Conservation (phyloP, 2,888 invertebrate genomes). For the Hypomecis atomaria region DNA sequence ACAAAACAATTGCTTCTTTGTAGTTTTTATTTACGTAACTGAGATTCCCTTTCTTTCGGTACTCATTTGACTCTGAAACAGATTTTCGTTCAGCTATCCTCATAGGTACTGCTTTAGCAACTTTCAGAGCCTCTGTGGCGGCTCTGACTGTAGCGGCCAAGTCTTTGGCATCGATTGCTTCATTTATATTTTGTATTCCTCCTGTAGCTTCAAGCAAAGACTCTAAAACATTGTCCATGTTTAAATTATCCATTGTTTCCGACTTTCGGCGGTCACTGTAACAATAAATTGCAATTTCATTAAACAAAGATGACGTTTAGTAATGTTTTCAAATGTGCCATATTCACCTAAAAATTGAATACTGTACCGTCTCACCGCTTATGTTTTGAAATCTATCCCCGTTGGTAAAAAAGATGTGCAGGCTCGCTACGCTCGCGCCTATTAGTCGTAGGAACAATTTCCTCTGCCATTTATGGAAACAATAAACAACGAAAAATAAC, state of each 20-base stretch:
- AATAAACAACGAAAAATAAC: no score
- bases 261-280: background rate
- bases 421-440: no score
- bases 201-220: background rate
- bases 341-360: background rate
- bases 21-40: constrained; percentile 8
- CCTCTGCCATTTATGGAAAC: no score
- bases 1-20: constrained; percentile 13
- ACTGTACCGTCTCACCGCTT: no score
- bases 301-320: no score
- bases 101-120: background rate
- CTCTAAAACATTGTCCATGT: background rate
- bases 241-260: no score
- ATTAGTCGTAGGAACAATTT: no score
- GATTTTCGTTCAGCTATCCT: constrained; percentile 7
- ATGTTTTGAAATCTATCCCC: no score
- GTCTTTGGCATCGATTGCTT: constrained; percentile 28
- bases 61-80: background rate
- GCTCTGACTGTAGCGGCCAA: constrained; percentile 18
- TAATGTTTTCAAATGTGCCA: background rate
- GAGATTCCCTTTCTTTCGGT: constrained; percentile 14
- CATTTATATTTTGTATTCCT: constrained; percentile 7
- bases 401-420: no score
- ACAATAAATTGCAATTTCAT: background rate
- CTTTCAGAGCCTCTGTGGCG: constrained; percentile 3